phyloP scores from a whole-genome alignment of 2,113 vertebrate species.

The Oreotrochilus melanogaster region DNA sequence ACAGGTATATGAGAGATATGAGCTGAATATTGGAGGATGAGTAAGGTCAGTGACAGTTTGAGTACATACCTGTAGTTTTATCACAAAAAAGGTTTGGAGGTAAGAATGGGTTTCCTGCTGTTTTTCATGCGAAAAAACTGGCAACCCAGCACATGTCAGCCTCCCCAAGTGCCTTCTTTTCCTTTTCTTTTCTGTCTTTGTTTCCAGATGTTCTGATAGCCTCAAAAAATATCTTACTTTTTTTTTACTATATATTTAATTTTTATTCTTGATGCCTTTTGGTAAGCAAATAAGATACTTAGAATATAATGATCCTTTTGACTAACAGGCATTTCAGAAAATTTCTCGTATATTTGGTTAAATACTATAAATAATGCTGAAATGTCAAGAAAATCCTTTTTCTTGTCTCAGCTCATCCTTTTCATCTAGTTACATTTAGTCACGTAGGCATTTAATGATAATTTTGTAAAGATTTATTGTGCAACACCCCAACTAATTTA shows the following conservation, averaged over 20 bases:
- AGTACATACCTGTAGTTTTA: neutral
- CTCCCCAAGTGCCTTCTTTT: neutral
- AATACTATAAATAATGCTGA: neutral
- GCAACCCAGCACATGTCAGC: neutral
- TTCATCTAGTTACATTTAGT: neutral
- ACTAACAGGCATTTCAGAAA: neutral
- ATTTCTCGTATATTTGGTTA: neutral
- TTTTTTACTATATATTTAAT: neutral
- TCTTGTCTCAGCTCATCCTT: neutral
- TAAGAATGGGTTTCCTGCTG: neutral
- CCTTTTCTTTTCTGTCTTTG: neutral
- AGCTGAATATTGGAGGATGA: neutral
- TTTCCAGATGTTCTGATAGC: neutral
- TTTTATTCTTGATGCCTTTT: neutral
- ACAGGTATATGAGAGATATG: accelerated
- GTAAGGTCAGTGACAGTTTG: neutral
- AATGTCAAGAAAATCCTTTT: neutral
- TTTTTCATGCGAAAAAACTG: neutral
- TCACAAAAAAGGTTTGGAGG: neutral
- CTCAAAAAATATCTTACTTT: neutral
- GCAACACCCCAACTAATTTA: neutral
- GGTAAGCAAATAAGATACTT: neutral
- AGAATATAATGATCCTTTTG: neutral
- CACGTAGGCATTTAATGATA: neutral
- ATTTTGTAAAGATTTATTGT: neutral